phyloP scores from a whole-genome alignment of 2,113 vertebrate genomes.

The Pygoscelis adeliae region DNA sequence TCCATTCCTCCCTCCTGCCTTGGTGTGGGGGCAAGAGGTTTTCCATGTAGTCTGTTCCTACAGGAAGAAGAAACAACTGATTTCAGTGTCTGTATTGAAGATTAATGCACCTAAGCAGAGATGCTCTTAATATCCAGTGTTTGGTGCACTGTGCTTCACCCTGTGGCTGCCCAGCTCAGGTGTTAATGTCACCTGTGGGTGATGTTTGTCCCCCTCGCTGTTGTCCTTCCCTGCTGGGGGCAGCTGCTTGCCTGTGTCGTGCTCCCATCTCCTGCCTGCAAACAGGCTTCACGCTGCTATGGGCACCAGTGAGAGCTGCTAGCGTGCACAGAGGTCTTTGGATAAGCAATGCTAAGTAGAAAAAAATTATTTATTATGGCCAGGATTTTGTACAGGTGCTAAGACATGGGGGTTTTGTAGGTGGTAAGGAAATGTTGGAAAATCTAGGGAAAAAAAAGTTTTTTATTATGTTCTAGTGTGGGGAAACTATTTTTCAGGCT shows the following conservation, averaged over 20 bases:
- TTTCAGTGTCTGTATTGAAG: not conserved
- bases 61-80: not conserved
- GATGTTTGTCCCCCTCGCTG: not conserved
- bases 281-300: not conserved
- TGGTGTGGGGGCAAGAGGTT: not conserved
- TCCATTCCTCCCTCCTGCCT: not conserved
- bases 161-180: not conserved
- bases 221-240: not conserved
- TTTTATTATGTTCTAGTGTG: not conserved
- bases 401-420: not conserved
- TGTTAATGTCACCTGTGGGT: not conserved
- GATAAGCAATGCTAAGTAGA: not conserved
- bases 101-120: not conserved
- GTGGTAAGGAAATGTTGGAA: not conserved
- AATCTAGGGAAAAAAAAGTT: not conserved
- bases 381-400: not conserved
- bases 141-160: not conserved
- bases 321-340: not conserved
- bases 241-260: fast-evolving
- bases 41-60: not conserved
- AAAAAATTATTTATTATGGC: not conserved
- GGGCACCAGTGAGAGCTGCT: not conserved
- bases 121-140: not conserved
- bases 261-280: not conserved
- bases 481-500: not conserved